These are phyloP conservation scores for Semnornis frantzii DNA, from an alignment of 2,113 vertebrate genomes.

Conservation along the genomic window DNA sequence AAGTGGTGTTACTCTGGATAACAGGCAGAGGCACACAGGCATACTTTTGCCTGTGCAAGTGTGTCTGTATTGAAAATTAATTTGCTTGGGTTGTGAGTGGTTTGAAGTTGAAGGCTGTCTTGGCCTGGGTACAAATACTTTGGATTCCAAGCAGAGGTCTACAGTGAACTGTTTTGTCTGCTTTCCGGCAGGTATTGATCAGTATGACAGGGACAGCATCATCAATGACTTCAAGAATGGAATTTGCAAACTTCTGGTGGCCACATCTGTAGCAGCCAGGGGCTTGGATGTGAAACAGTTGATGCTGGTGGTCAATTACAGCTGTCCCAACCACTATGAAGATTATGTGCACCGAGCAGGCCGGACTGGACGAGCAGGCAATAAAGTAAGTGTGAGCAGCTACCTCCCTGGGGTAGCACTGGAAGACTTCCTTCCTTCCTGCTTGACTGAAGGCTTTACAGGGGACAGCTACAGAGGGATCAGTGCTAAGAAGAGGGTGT, in stretches of 20 bases:
- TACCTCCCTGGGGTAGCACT: neutral
- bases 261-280: slow-evolving; percentile 94
- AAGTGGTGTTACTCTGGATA: neutral
- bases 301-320: slow-evolving; percentile 96
- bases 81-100: neutral
- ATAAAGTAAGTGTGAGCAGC: slow-evolving; percentile 81
- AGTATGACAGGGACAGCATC: slow-evolving; percentile 98
- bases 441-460: neutral
- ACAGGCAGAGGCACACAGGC: no score
- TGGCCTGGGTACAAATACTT: neutral
- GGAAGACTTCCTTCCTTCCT: neutral
- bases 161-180: neutral
- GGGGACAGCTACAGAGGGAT: neutral
- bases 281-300: slow-evolving; percentile 97
- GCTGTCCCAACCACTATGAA: slow-evolving; percentile 98
- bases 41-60: neutral
- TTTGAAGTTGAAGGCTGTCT: neutral
- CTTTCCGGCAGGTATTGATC: slow-evolving; percentile 89
- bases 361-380: slow-evolving; percentile 93
- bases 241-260: slow-evolving; percentile 94
- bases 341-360: slow-evolving; percentile 98
- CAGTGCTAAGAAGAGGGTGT: neutral
- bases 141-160: neutral
- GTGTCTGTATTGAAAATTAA: neutral
- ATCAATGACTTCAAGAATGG: slow-evolving; percentile 99